These are phyloP conservation scores for Climacteris rufus DNA, from an alignment of 2,113 vertebrate genomes.

Conservation along the genomic window DNA sequence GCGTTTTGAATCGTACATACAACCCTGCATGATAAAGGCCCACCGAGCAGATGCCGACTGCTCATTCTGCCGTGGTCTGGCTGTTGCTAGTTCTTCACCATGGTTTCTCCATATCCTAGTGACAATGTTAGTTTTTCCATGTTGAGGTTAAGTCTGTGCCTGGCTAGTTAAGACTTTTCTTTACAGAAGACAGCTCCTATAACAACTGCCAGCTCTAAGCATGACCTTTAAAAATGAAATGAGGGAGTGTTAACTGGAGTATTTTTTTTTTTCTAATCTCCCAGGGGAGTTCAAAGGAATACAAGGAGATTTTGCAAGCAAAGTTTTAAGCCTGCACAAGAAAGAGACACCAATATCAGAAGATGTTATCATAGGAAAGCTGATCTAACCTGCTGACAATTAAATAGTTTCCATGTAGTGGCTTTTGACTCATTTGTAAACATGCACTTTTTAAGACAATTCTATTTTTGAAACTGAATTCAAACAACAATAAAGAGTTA, in stretches of 20 bases:
- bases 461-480: neutral
- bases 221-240: slow-evolving; percentile 63
- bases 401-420: neutral
- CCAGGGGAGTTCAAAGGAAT: slow-evolving; percentile 33
- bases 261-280: slow-evolving; percentile 15
- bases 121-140: slow-evolving; percentile 81
- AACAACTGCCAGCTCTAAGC: slow-evolving; percentile 67
- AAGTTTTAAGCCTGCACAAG: slow-evolving; percentile 43
- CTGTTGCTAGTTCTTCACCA: slow-evolving; percentile 78
- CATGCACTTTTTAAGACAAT: neutral
- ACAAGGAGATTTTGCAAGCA: slow-evolving; percentile 29
- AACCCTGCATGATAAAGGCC: slow-evolving; percentile 72
- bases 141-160: slow-evolving; percentile 70
- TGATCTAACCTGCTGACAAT: slow-evolving; percentile 15
- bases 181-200: slow-evolving; percentile 67
- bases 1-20: slow-evolving; percentile 69
- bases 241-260: slow-evolving; percentile 51
- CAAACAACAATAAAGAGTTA: neutral
- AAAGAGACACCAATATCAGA: slow-evolving; percentile 10
- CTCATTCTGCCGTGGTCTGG: slow-evolving; percentile 67
- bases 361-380: neutral
- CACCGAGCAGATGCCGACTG: slow-evolving; percentile 72
- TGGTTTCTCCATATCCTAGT: slow-evolving; percentile 84
- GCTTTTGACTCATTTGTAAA: neutral
- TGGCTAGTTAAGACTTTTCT: slow-evolving; percentile 72